Conservation (phyloP, 1,140 invertebrate genomes). For the Leptinotarsa defecta region DNA sequence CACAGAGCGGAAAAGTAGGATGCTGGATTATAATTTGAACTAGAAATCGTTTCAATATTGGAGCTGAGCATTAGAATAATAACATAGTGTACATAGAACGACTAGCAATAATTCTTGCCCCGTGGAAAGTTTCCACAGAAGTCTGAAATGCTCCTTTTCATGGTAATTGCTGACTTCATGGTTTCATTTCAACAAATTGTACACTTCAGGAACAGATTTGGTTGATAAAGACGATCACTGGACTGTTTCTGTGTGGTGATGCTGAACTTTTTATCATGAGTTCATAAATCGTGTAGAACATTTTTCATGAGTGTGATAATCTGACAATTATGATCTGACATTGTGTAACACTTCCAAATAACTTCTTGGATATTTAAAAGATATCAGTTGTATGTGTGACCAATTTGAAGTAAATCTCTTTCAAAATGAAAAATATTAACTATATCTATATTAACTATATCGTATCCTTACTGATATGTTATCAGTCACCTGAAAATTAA, state of each 20-base stretch:
- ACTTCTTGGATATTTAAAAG: too few relatives aligned
- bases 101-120: constrained; percentile 2
- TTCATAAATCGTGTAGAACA: too few relatives aligned
- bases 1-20: background rate
- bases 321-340: too few relatives aligned
- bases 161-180: background rate
- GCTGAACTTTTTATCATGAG: background rate
- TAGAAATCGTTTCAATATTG: constrained; percentile 9
- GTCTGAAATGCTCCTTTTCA: constrained; percentile 2
- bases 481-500: too few relatives aligned
- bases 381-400: too few relatives aligned
- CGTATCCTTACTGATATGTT: too few relatives aligned
- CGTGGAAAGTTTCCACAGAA: constrained; percentile 7
- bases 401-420: too few relatives aligned
- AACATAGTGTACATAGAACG: background rate
- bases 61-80: constrained; percentile 8
- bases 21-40: constrained; percentile 10
- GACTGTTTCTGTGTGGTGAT: background rate
- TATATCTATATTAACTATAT: too few relatives aligned
- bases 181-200: background rate
- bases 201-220: background rate
- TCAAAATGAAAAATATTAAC: too few relatives aligned
- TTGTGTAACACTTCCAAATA: too few relatives aligned
- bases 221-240: background rate
- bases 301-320: too few relatives aligned